A percentile compares a stretch with the other conserved stretches of the same genome.
These are phyloP conservation scores for Galbula dea DNA, from an alignment of 2,113 vertebrate genomes.

Conservation along the genomic window DNA sequence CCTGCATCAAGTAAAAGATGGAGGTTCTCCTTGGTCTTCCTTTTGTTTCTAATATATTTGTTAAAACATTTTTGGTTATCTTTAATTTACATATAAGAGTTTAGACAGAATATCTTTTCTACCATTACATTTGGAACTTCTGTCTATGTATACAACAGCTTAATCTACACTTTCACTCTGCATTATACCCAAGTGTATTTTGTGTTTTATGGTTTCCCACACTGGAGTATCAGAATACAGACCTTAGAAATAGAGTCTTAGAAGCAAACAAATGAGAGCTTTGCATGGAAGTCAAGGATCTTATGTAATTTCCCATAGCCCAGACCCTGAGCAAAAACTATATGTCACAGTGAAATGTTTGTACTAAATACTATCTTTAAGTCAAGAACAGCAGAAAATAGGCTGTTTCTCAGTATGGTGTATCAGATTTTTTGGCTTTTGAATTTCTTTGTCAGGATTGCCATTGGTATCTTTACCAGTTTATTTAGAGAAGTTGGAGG, in stretches of 20 bases:
- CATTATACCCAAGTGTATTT: neutral
- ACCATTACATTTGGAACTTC: neutral
- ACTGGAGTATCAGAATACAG: neutral
- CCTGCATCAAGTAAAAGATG: too few relatives aligned
- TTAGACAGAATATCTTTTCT: neutral
- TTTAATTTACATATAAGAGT: neutral
- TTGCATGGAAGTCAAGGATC: neutral
- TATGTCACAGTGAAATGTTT: neutral
- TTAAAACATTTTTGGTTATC: too few relatives aligned
- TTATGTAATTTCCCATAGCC: neutral
- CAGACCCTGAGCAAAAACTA: neutral
- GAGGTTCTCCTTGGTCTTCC: too few relatives aligned
- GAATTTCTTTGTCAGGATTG: neutral
- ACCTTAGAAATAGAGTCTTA: neutral
- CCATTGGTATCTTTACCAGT: neutral
- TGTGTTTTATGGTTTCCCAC: neutral
- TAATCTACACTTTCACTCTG: neutral
- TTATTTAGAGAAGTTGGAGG: neutral
- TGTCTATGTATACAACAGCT: neutral
- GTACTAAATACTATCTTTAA: neutral
- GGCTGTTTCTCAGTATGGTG: neutral
- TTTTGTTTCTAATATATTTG: too few relatives aligned
- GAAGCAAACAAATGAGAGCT: neutral
- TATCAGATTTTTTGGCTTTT: neutral
- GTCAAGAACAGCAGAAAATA: neutral